Percentiles rank a stretch among this genome's conserved stretches.
Evolutionary conservation across 2,797 vertebrate genomes (phyloP).

Genomic region (Coreius guichenoti): DNA sequence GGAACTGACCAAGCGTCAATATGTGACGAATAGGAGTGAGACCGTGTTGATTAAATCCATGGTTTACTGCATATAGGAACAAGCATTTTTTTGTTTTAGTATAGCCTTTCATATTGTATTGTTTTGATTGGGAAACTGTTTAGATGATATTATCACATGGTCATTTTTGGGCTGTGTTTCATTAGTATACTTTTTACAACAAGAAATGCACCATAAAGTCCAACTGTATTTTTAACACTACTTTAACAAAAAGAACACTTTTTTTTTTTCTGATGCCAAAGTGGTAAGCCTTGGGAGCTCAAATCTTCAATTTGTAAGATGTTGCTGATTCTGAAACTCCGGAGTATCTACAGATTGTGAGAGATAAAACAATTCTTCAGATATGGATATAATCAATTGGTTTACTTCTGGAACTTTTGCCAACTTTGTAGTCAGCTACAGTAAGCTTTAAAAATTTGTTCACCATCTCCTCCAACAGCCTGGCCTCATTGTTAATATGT

Average conservation of each 20-base stretch:
- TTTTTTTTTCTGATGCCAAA: too few relatives aligned
- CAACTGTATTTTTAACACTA: neutral
- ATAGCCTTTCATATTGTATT: neutral
- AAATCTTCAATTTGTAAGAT: conserved; percentile 14
- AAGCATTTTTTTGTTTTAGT: neutral
- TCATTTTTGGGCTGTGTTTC: neutral
- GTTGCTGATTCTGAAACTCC: conserved; percentile 9
- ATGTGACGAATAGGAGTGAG: too few relatives aligned
- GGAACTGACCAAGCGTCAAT: too few relatives aligned
- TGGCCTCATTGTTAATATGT: neutral
- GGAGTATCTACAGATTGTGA: neutral
- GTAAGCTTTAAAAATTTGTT: neutral
- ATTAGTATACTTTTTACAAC: neutral
- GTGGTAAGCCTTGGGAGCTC: neutral
- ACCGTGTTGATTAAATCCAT: too few relatives aligned
- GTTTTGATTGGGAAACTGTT: neutral
- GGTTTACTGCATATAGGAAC: neutral
- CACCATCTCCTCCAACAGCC: neutral
- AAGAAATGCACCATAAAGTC: neutral
- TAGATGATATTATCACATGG: neutral
- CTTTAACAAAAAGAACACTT: neutral
- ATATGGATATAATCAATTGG: neutral
- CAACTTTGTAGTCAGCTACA: neutral
- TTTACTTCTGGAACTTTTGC: neutral
- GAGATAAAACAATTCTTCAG: conserved; percentile 8